phyloP scores from a whole-genome alignment of 2,113 vertebrate genomes.

The Bostrychus sinensis region DNA sequence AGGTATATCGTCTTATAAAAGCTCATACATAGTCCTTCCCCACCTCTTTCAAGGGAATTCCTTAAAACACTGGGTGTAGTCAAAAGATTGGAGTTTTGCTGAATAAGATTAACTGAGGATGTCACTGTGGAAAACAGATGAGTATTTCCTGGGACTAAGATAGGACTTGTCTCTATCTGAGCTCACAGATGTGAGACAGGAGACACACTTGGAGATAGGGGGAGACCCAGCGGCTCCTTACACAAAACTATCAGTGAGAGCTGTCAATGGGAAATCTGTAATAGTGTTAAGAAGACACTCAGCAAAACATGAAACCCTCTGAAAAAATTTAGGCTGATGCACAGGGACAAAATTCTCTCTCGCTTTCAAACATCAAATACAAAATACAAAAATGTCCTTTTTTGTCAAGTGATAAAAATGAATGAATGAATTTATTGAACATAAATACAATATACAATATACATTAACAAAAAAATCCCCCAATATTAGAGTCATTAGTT shows the following conservation, averaged over 20 bases:
- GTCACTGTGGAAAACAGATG: neutral
- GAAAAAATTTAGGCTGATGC: too few species aligned
- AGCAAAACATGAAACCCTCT: too few species aligned
- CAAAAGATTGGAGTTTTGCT: neutral
- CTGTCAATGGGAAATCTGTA: slow-evolving; percentile 36
- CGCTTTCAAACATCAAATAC: too few species aligned
- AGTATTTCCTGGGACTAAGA: slow-evolving; percentile 14
- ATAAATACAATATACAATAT: too few species aligned
- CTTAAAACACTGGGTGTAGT: neutral
- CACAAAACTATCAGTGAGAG: slow-evolving; percentile 1
- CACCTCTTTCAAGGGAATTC: neutral
- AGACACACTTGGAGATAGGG: slow-evolving; percentile 44
- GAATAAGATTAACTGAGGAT: neutral
- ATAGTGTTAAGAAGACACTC: slow-evolving; percentile 15
- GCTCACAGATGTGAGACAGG: slow-evolving; percentile 45
- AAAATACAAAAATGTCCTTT: too few species aligned
- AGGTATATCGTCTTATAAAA: too few species aligned
- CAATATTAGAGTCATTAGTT: too few species aligned
- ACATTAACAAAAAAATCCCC: too few species aligned
- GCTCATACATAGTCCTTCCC: too few species aligned
- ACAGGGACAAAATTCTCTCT: too few species aligned
- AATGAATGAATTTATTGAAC: too few species aligned
- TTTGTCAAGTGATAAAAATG: too few species aligned
- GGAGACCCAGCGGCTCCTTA: slow-evolving; percentile 41
- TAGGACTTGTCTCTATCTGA: slow-evolving; percentile 41